phyloP scores from a whole-genome alignment of 2,113 vertebrate genomes.

The Tragelaphus scriptus region DNA sequence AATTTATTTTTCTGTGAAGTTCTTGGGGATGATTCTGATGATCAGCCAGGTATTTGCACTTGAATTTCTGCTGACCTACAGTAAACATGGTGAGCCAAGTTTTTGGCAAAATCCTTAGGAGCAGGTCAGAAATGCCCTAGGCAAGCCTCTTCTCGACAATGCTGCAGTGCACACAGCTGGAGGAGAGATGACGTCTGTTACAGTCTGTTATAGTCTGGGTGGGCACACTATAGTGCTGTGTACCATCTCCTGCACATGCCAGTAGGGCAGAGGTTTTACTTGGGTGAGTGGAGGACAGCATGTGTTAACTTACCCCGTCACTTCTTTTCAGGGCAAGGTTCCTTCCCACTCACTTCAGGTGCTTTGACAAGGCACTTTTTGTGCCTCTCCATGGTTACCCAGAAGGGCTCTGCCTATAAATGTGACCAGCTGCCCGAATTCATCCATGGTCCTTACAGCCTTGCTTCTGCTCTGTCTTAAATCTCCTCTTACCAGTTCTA shows the following conservation, averaged over 20 bases:
- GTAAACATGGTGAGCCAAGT: not conserved
- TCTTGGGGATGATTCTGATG: not conserved
- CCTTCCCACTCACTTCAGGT: not conserved
- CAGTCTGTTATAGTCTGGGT: not conserved
- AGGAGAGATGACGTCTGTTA: not conserved
- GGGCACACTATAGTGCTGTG: not conserved
- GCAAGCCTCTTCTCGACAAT: constrained; percentile 11
- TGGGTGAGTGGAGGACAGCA: not conserved
- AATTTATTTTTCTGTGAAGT: constrained; percentile 5
- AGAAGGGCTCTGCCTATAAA: not conserved
- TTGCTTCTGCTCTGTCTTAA: not conserved
- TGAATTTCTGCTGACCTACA: not conserved
- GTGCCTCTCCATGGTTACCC: not conserved
- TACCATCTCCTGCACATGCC: not conserved
- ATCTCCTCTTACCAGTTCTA: not conserved
- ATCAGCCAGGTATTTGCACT: not conserved
- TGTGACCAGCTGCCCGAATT: not conserved
- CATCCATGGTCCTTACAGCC: not conserved
- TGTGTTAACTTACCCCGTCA: not conserved
- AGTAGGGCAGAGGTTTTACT: not conserved
- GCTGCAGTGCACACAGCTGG: not conserved
- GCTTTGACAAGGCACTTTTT: not conserved
- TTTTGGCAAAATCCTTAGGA: constrained; percentile 1
- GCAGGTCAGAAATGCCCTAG: not conserved
- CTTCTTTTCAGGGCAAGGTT: not conserved